Evolutionary conservation across 1,140 invertebrate species (phyloP), one percentile per base, ranked within the genome.

Genomic region (Oryctes rhinoceros): DNA sequence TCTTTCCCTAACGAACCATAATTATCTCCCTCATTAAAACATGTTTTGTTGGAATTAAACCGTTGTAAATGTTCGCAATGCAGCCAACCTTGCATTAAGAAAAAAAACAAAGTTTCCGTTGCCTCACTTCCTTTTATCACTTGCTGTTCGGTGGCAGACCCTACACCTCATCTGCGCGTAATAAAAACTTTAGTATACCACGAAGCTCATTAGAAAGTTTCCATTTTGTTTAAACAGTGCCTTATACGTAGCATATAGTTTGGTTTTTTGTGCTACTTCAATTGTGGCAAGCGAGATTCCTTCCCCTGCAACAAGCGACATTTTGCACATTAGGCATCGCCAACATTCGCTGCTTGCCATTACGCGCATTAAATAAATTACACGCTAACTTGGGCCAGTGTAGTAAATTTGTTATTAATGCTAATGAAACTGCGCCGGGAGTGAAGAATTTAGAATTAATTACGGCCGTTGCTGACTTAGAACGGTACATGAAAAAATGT

Each of bases 401-500:
- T 15, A 71, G 24, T 35, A 71, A 71, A 71, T 71, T 71, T 24
- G 35, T 71, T 71, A 71, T 71, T 71, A 71, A 71, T 71, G 65
- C 18, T 71, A 71, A 71, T 71, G 65, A 37, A 24, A 71, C 11
- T 71, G 65, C 24, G 6, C 65, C 24, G 35, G 65, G 24, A 71
- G 65, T 35, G 65, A 71, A 71, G 24, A 15, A 71, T 71, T 37
- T 37, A 71, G 65, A 71, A 71, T 37, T 71, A 71, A 71, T 71
- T 71, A 37, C 24, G 24, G 18, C 7, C 5, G 65, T 71, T 37
- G 65, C 24, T 5, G 65, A 35, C 18, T 71, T 71, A 71, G 65
- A 35, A 71, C 24, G 35, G 24, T 71, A 71, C 65, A 71, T 71
- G 35, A 71, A 71, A 71, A 71, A 71, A 71, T 71, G 65, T 71